Evolutionary conservation across 92 coral and sea anemone genomes (phyloP), one percentile per base, ranked within the genome.

Genomic region (Epizoanthus rinbou): DNA sequence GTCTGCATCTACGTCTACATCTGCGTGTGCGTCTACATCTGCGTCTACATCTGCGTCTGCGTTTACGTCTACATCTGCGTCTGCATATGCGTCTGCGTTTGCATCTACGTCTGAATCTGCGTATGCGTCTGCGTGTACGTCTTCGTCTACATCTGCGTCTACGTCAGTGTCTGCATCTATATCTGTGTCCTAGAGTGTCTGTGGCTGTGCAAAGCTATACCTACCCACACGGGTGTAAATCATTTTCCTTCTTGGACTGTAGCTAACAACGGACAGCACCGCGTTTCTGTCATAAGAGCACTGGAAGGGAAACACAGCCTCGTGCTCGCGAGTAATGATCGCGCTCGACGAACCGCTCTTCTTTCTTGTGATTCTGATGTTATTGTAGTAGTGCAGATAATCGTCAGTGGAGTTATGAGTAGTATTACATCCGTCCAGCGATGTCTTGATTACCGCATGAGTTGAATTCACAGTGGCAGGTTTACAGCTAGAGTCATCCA

Each of bases 211-310:
- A 16, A 28, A 19, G 23, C 15, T 21, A 8, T 69, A 21, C 86
- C 53, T 78, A 93, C 97, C 92, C 62, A 86, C 65, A 39, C 83
- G 76, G 5, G 94, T 93, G 45, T 85, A 84, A 60, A 93, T 11
- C 3, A 15, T 3, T 17, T 81, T 85, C 47, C 17, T 72, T 9
- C 79, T 76, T 8, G 97, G 94, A 25, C 79, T 73, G 72, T 37
- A 81, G 52, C 85, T 79, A 50, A 86, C 74, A n/a, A 88, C 90
- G 25, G 93, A 91, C 39, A 93, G 37, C 50, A 88, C 80, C 0
- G 82, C 84, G 62, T 68, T 84, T 63, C 87, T 91, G 47, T 88
- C 75, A 67, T 88, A 93, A 56, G 94, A 88, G 50, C 97, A 93
- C 85, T 93, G 71, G 82, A 93, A 80, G 28, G 93, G 94, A 66